Evolutionary conservation across 2,888 invertebrate genomes (phyloP), one percentile per base, ranked within the genome.

Genomic region (Notodonta ziczac): DNA sequence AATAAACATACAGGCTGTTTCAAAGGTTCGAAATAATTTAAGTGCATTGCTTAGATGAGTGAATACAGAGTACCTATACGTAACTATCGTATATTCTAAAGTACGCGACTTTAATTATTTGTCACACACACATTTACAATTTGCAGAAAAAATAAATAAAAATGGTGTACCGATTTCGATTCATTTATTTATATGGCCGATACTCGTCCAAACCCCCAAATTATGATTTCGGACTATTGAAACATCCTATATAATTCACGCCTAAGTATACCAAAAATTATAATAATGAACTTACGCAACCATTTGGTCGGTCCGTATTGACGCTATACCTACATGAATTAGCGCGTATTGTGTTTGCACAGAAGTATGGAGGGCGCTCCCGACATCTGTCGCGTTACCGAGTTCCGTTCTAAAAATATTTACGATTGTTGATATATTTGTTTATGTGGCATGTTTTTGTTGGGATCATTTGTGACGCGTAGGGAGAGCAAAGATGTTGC

Each of bases 261-360:
- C 39, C 65, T 66, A 68, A 69, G 62, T 71, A 72, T 71, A 67
- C 56, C 54, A 66, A 65, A 62, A 66, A 69, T 69, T 73, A 78
- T 78, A 76, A 81, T 82, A 85, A 84, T 82, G 78, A 81, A 84
- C 82, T 87, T 86, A 86, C 82, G 85, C 77, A 85, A 86, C 80
- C 89, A 89, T 90, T 89, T 89, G 89, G 85, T 44, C 44, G 12
- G 24, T n/a, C 3, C 78, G 85, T 87, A 86, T 87, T 84, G 87
- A 84, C 85, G 82, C 74, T 74, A 24, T 24, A 24, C 74, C 67
- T 60, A 65, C 76, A 75, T 69, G 86, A 90, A 92, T 92, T 91
- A 92, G 88, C 77, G 81, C 59, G 84, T 76, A 91, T 92, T 91
- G 92, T 87, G 80, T 91, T 86, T 83, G 82, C 62, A 75, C 70